phyloP scores from a whole-genome alignment of 1,140 invertebrate species.

The Drosophila sturtevanti region DNA sequence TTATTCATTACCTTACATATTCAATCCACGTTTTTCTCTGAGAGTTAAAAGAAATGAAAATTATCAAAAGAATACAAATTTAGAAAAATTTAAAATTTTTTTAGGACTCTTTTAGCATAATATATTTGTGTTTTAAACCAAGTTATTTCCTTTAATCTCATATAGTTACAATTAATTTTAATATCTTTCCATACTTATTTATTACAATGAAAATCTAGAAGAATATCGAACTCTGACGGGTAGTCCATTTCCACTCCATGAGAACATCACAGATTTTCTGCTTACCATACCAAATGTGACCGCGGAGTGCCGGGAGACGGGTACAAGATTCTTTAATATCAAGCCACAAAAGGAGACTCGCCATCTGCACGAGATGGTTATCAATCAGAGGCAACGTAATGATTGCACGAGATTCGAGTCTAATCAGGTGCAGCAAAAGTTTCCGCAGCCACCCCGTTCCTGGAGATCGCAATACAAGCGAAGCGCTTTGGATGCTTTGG shows the following conservation, averaged over 20 bases:
- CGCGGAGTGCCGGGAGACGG: conserved; percentile 64
- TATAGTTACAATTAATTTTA: background rate
- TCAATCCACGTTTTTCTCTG: background rate
- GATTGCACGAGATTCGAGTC: conserved; percentile 27
- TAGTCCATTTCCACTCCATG: conserved; percentile 59
- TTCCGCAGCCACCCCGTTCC: conserved; percentile 40
- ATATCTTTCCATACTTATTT: no score
- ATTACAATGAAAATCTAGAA: no score
- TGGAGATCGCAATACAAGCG: conserved; percentile 54
- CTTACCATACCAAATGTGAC: conserved; percentile 74
- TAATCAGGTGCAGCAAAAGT: background rate
- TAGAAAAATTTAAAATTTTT: no score
- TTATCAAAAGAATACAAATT: no score
- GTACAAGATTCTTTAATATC: conserved; percentile 72
- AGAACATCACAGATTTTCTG: conserved; percentile 75
- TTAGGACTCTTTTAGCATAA: no score
- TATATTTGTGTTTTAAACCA: no score
- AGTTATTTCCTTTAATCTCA: no score
- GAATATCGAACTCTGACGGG: conserved; percentile 77
- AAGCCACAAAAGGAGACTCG: conserved; percentile 58
- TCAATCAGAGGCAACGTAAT: conserved; percentile 59
- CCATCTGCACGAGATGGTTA: conserved; percentile 71
- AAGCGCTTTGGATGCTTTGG: conserved; percentile 15
- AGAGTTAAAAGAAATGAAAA: no score
- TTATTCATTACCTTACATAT: background rate